Evolutionary conservation across 2,113 vertebrate species (phyloP), one percentile per base, ranked within the genome.

Genomic region (Lutjanus erythropterus): DNA sequence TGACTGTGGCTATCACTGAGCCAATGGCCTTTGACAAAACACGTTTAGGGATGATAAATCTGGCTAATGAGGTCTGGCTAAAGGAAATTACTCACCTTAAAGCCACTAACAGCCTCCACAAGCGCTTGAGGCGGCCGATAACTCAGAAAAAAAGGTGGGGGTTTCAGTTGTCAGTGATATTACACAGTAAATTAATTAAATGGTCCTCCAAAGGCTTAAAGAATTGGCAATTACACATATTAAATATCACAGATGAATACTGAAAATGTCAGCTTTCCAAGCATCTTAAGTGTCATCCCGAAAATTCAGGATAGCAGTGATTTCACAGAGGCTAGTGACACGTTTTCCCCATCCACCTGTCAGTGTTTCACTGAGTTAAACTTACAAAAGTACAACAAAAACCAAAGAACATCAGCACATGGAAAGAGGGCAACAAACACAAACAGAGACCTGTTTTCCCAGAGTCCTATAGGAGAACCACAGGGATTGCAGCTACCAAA

Each of bases 11-110:
- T 58, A 76, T 88, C 65, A 64, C 61, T 56, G 55, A 90, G 55
- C 76, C 85, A 86, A 85, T 74, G 60, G 81, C 78, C 86, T 92
- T 90, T 92, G 83, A 90, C 81, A 78, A 88, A 84, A 81, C 65
- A 78, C 21, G 2, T 86, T 85, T 78, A 77, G 66, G 71, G 60
- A 84, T 84, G 85, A 91, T 10, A 55, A 78, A 84, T 88, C 70
- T 71, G 77, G 68, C 41, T 87, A 90, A 90, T 87, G 78, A 91
- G 81, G 42, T 70, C 74, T 70, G 33, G 67, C 50, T 29, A 47
- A n/a, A 82, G 76, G 67, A 90, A 86, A 87, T 81, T 14, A 75
- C 41, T 91, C 67, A 86, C 75, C 78, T 86, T 86, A 83, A 78
- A 80, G 64, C 74, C 59, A 71, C 52, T 37, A 84, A 77, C 78